phyloP scores from a whole-genome alignment of 2,113 vertebrate species.

The Corythornis cristatus region DNA sequence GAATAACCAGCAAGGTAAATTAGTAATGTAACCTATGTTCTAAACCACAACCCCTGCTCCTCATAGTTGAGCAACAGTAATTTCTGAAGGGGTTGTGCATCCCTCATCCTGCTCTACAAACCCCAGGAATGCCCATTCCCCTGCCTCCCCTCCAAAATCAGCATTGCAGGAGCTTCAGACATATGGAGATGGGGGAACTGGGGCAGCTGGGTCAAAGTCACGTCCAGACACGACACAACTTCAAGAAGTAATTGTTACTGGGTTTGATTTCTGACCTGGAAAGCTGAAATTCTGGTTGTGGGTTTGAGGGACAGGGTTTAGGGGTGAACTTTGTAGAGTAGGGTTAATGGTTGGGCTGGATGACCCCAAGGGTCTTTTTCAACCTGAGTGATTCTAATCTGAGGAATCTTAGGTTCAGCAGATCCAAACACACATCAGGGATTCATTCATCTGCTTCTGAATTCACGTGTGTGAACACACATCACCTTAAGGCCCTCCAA shows the following conservation, averaged over 20 bases:
- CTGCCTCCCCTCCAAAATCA: background rate
- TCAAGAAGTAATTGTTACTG: background rate
- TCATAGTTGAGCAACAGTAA: background rate
- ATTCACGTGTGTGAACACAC: background rate
- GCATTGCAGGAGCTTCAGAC: background rate
- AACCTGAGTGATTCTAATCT: background rate
- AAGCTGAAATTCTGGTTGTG: background rate
- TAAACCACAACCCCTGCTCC: fast-evolving
- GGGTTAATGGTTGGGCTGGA: too few species aligned
- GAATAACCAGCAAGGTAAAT: background rate
- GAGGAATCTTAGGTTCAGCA: background rate
- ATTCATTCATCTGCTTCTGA: background rate
- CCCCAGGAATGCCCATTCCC: fast-evolving
- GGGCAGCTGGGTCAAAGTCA: background rate
- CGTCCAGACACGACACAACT: background rate
- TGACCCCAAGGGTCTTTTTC: too few species aligned
- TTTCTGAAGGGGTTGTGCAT: fast-evolving
- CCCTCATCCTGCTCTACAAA: background rate
- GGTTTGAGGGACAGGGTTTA: too few species aligned
- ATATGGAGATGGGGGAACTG: fast-evolving
- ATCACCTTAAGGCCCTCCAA: background rate
- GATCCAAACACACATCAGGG: background rate
- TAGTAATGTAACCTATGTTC: fast-evolving
- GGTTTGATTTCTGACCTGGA: background rate
- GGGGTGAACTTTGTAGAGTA: too few species aligned